Conservation (phyloP, 2,888 invertebrate species). For the Zygogramma bicolorata region DNA sequence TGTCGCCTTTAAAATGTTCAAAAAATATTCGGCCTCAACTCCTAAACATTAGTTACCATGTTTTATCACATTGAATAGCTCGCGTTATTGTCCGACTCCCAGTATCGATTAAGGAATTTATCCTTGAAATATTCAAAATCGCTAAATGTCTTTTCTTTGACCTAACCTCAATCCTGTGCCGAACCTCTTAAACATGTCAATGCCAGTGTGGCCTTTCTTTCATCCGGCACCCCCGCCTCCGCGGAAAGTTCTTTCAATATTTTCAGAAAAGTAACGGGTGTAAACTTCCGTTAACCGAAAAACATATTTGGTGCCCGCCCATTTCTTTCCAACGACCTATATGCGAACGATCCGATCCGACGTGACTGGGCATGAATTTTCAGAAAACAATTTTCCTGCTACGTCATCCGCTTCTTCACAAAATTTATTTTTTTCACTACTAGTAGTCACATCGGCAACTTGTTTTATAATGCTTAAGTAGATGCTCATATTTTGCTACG, state of each 20-base stretch:
- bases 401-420: too few relatives aligned
- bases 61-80: conserved; percentile 12
- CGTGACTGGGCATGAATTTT: too few relatives aligned
- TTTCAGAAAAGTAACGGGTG: conserved; percentile 12
- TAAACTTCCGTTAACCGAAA: conserved; percentile 1
- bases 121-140: neutral
- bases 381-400: too few relatives aligned
- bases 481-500: too few relatives aligned
- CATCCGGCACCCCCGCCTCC: conserved; percentile 17
- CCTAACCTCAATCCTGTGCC: conserved; percentile 6
- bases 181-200: conserved; percentile 6
- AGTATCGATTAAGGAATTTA: neutral
- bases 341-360: conserved; percentile 5
- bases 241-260: neutral
- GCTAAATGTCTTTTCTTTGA: conserved; percentile 11
- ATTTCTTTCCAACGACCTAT: conserved; percentile 8
- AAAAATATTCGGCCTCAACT: conserved; percentile 5
- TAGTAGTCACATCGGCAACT: too few relatives aligned
- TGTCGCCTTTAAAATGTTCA: neutral
- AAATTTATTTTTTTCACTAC: too few relatives aligned
- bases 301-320: conserved; percentile 3
- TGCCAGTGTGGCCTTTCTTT: neutral
- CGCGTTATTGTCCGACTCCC: conserved; percentile 13
- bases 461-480: too few relatives aligned
- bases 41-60: neutral